Percentiles rank a stretch among this genome's conserved stretches.
phyloP scores from a whole-genome alignment of 2,797 vertebrate genomes.

The Lacerta bilineata region DNA sequence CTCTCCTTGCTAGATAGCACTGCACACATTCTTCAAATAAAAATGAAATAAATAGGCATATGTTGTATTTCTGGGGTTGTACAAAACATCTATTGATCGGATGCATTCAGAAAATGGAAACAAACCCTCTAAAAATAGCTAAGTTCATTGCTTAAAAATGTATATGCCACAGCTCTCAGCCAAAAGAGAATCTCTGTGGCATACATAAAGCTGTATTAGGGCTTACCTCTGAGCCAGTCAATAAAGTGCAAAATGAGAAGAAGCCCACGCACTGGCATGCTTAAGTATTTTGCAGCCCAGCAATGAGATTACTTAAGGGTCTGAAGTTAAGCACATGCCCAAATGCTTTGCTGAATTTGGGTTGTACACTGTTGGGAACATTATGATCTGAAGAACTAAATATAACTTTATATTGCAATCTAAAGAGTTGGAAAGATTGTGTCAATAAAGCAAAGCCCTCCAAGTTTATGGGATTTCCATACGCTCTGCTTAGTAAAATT shows the following conservation, averaged over 20 bases:
- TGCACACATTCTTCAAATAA: not conserved
- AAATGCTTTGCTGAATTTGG: not conserved
- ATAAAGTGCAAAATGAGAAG: constrained; percentile 24
- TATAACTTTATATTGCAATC: constrained; percentile 35
- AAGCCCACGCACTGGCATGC: not conserved
- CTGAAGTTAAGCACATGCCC: not conserved
- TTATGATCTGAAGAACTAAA: constrained; percentile 24
- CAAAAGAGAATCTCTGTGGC: not conserved
- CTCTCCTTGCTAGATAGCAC: not conserved
- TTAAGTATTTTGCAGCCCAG: constrained; percentile 29
- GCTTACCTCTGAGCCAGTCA: constrained; percentile 10
- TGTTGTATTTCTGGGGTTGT: constrained; percentile 21
- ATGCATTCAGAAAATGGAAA: not conserved
- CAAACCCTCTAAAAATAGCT: not conserved
- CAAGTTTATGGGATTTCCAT: constrained; percentile 46
- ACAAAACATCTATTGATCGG: not conserved
- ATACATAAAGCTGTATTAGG: constrained; percentile 2
- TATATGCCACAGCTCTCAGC: not conserved
- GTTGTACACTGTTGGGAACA: constrained; percentile 7
- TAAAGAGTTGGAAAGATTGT: constrained; percentile 43
- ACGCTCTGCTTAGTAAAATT: constrained; percentile 16
- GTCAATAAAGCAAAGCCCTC: constrained; percentile 32
- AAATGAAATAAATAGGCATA: not conserved
- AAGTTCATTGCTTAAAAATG: not conserved
- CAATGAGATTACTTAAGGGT: constrained; percentile 11